Base-by-base conservation (phyloP, 1,140 invertebrate species). In the Caenorhabditis inopinata region DNA sequence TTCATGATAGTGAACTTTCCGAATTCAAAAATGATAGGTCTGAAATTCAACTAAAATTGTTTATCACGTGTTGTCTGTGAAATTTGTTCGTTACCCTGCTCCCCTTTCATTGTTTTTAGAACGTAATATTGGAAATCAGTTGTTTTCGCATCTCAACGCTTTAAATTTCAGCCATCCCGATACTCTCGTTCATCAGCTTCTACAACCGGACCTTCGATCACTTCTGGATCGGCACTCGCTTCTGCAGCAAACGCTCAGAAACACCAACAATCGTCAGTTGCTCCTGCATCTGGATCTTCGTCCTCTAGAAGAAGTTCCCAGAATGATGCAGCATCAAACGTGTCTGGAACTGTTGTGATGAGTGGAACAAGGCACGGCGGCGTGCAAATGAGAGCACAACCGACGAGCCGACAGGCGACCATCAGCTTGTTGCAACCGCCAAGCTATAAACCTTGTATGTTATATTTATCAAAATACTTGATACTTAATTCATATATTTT, bases 251-350 rank as follows among this genome's bases (percentile, higher is more conserved):
- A 62, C 11, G 68, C 74, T 32, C 77, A 49, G 9, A 76, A 76
- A 21, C 32, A 62, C 21, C 45, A 62, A 25, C 74, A 32, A 46
- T 58, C 58, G 3, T 11, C 58, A 21, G 58, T 18, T 6, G 48
- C n/a, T 4, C 58, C 68, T 7, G 35, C 82, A 16, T 45, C 80
- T 23, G 62, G 80, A 75, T 47, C 81, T 79, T 42, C 76, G 27
- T 68, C 58, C 0, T 80, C 48, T 18, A 76, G 51, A 32, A 68
- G 25, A 45, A 73, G 48, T 25, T 51, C 47, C 45, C 49, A 78
- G 35, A 83, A 51, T 29, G 73, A 53, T 38, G 49, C 75, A 47
- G 35, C 84, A 21, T 74, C 85, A 35, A 25, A 79, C 7, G 80
- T 81, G 23, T 12, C 48, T 27, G 48, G 25, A 35, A 76, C 46